These are phyloP conservation scores for Distichodus sexfasciatus DNA, from an alignment of 2,797 vertebrate species.

Conservation along the genomic window DNA sequence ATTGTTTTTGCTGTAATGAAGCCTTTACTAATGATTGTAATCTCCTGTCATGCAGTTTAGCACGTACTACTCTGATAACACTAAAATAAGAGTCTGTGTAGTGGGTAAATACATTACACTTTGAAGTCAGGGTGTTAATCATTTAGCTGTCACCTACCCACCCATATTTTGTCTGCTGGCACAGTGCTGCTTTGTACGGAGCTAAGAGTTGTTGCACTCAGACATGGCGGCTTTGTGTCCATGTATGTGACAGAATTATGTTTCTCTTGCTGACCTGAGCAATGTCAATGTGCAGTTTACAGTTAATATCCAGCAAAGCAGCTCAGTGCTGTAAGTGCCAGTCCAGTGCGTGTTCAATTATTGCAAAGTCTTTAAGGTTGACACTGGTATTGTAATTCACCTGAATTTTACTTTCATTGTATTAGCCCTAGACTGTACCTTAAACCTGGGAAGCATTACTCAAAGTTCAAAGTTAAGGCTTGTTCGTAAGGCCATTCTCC, in stretches of 20 bases:
- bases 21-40: too few relatives aligned
- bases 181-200: background rate
- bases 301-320: slow-evolving; percentile 65
- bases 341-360: background rate
- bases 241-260: slow-evolving; percentile 1
- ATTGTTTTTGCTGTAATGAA: too few relatives aligned
- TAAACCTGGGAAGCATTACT: background rate
- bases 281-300: slow-evolving; percentile 43
- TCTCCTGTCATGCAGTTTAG: too few relatives aligned
- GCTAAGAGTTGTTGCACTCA: background rate
- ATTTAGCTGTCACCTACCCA: too few relatives aligned
- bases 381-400: background rate
- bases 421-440: too few relatives aligned
- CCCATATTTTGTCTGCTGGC: background rate
- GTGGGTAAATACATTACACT: too few relatives aligned
- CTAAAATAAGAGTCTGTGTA: background rate
- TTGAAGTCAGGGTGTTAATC: too few relatives aligned
- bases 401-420: too few relatives aligned
- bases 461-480: background rate
- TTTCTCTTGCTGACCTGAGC: slow-evolving; percentile 9
- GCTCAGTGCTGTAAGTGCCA: slow-evolving; percentile 20
- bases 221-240: background rate
- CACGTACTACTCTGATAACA: background rate
- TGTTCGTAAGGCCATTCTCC: slow-evolving; percentile 1
- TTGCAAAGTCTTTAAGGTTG: background rate